A percentile compares a stretch with the other conserved stretches of the same genome.
Conservation (phyloP, 2,888 invertebrate genomes). For the Cryptocephalus primarius region DNA sequence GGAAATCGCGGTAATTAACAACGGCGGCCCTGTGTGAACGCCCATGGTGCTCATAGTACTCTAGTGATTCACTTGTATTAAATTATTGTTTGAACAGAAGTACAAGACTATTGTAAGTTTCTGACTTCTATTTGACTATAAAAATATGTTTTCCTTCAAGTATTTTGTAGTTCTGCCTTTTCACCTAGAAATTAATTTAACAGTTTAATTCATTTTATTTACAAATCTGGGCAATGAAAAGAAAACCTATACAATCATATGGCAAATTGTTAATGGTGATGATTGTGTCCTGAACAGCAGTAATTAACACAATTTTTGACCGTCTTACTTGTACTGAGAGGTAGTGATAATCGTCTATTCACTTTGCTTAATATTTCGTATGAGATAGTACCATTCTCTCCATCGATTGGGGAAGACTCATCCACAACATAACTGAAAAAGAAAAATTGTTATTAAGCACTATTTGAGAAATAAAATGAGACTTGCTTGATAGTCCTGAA, state of each 20-base stretch:
- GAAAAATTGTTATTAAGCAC: neutral
- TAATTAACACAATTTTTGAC: constrained; percentile 18
- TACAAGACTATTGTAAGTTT: neutral
- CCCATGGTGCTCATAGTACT: neutral
- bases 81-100: too few species aligned
- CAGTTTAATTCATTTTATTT: neutral
- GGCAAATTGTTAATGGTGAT: constrained; percentile 7
- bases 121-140: neutral
- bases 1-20: constrained; percentile 34
- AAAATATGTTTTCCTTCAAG: neutral
- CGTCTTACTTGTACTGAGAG: constrained; percentile 11
- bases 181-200: neutral
- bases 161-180: neutral
- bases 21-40: constrained; percentile 28
- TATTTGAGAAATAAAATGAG: neutral
- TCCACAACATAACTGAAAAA: constrained; percentile 50
- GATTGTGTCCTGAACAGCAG: constrained; percentile 24
- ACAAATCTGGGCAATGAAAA: neutral
- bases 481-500: constrained; percentile 65
- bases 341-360: constrained; percentile 30
- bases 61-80: neutral
- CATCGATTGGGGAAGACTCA: constrained; percentile 53
- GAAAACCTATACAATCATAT: neutral
- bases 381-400: constrained; percentile 37
- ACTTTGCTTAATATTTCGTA: constrained; percentile 54